Base-by-base conservation (phyloP, 30 jellyfish, hydroid and myxozoan species). In the Aurelia coerulea region DNA sequence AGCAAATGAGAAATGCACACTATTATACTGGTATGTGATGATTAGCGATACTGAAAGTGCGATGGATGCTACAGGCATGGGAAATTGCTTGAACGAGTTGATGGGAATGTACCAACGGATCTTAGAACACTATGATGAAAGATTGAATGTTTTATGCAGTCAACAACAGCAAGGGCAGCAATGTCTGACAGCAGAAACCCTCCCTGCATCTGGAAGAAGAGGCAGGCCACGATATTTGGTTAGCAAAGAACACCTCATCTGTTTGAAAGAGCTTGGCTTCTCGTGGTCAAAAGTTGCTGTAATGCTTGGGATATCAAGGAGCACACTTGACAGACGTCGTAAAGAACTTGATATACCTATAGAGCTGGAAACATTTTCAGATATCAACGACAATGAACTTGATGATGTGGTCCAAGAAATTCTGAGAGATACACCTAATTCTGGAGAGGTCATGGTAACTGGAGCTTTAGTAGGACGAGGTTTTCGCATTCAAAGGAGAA, bases 371-470 rank as follows among this genome's bases (percentile, higher is more conserved):
- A n/a, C n/a, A 15, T 65, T 65, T 65, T 65, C 76, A 34, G 35
- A 65, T 65, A 65, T 65, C 76, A 65, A 10, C 76, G 76, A 31
- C 76, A 65, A 65, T 65, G 76, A 65, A 42, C 76, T 65, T 67
- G 78, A 67, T 58, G n/a, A 67, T 46, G 41, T 46, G 18, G 78
- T n/a, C 59, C 78, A 67, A 67, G 59, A 67, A 67, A 33, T 67
- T 67, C 78, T 67, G 78, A 67, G 78, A 67, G 78, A 67, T 67
- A 67, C 78, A 67, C 78, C 78, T 15, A 67, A 67, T 67, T 67
- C 51, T 67, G 78, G 78, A 67, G 78, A 67, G 50, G 78, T 67
- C 5, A 67, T 67, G 78, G 42, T 67, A 67, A 67, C 16, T 46
- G 78, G 78, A 67, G 78, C 78, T 18, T 15, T 67, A 10, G 39